phyloP scores from a whole-genome alignment of 2,888 invertebrate species.

The Apamea sordens region DNA sequence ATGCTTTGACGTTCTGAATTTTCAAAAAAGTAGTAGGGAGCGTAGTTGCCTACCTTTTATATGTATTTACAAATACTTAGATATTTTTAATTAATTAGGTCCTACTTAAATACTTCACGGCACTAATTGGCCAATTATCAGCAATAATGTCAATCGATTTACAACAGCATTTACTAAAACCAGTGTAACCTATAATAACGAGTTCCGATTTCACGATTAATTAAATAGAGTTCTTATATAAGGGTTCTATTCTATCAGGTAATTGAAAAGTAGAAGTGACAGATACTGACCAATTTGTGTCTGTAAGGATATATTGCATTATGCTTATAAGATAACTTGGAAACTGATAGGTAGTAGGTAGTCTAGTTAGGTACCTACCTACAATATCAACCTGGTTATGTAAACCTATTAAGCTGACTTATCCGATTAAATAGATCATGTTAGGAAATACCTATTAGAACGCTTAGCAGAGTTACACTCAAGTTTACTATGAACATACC shows the following conservation, averaged over 20 bases:
- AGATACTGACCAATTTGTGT: conserved; percentile 49
- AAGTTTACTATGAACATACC: neutral
- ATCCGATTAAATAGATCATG: conserved; percentile 43
- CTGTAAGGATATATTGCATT: conserved; percentile 49
- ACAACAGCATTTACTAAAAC: conserved; percentile 28
- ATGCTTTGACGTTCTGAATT: neutral
- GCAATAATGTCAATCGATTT: conserved; percentile 36
- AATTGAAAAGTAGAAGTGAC: conserved; percentile 49
- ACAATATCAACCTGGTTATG: conserved; percentile 33
- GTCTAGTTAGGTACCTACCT: conserved; percentile 5
- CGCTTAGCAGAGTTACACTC: neutral
- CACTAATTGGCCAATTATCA: conserved; percentile 4
- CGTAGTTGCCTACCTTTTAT: neutral
- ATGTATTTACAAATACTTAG: neutral
- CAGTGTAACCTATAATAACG: conserved; percentile 20
- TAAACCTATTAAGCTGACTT: conserved; percentile 42
- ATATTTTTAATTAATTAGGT: neutral
- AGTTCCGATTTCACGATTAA: conserved; percentile 32
- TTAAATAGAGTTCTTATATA: conserved; percentile 44
- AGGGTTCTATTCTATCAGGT: conserved; percentile 5
- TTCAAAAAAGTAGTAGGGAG: neutral
- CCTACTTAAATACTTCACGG: neutral
- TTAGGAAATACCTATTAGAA: conserved; percentile 14
- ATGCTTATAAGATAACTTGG: conserved; percentile 32
- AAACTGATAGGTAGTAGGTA: conserved; percentile 23